These are phyloP conservation scores for Labeo calbasu DNA, from an alignment of 2,797 vertebrate species.

Conservation along the genomic window DNA sequence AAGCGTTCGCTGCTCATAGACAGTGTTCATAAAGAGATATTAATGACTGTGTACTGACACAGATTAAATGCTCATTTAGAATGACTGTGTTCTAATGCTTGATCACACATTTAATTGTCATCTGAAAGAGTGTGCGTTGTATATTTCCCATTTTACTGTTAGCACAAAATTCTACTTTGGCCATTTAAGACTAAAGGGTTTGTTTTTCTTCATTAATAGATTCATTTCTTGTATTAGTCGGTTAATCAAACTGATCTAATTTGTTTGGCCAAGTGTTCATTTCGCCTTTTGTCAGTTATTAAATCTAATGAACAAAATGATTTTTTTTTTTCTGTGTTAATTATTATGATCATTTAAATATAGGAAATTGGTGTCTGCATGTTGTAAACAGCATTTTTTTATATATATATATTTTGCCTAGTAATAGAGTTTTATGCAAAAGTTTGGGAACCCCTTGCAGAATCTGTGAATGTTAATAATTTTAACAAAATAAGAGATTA, in stretches of 20 bases:
- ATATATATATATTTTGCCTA: too few relatives aligned
- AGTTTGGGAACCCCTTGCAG: too few relatives aligned
- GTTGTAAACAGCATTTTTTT: neutral
- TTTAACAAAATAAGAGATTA: too few relatives aligned
- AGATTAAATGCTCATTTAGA: neutral
- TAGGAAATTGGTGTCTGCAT: neutral
- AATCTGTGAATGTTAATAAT: too few relatives aligned
- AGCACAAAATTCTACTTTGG: neutral
- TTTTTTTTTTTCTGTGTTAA: neutral
- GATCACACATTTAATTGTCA: neutral
- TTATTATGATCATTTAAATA: neutral
- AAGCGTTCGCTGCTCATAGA: neutral
- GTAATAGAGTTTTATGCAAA: too few relatives aligned
- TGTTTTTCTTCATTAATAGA: neutral
- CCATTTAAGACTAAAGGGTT: neutral
- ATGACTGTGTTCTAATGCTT: neutral
- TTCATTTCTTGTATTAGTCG: neutral
- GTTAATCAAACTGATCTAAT: neutral
- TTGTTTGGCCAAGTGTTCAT: neutral
- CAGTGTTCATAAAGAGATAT: neutral
- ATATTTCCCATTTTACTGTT: neutral
- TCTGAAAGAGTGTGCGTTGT: neutral
- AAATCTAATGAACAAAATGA: neutral
- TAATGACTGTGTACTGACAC: neutral
- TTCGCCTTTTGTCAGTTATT: neutral